Conservation (phyloP, 2,113 vertebrate species). For the Macrotis lagotis region DNA sequence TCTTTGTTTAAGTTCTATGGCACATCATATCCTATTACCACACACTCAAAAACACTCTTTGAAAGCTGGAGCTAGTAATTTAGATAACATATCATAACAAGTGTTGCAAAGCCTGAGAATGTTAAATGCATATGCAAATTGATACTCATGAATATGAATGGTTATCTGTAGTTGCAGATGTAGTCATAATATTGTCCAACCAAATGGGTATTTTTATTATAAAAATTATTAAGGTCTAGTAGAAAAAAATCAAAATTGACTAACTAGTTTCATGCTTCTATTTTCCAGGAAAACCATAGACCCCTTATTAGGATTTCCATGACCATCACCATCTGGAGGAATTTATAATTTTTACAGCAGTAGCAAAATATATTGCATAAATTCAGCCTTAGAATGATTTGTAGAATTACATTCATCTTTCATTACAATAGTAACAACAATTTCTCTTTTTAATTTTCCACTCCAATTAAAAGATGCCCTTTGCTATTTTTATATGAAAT, state of each 20-base stretch:
- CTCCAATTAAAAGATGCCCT: not conserved
- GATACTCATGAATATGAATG: slow-evolving; percentile 64
- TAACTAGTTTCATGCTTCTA: slow-evolving; percentile 25
- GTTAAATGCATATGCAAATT: slow-evolving; percentile 71
- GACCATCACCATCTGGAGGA: not conserved
- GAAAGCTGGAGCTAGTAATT: slow-evolving; percentile 66
- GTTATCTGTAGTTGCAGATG: slow-evolving; percentile 55
- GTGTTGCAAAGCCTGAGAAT: slow-evolving; percentile 56
- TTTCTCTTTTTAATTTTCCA: not conserved
- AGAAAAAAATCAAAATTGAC: slow-evolving; percentile 40
- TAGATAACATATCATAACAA: slow-evolving; percentile 66
- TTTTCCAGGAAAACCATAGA: not conserved
- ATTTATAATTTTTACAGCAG: not conserved
- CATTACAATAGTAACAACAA: not conserved
- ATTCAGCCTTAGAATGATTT: not conserved
- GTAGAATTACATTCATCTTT: not conserved
- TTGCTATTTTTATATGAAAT: not conserved
- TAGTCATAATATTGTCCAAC: slow-evolving; percentile 60
- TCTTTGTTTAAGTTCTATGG: slow-evolving; percentile 56
- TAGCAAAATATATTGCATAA: not conserved
- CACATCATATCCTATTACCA: slow-evolving; percentile 61
- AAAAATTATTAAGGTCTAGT: slow-evolving; percentile 37
- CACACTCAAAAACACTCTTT: slow-evolving; percentile 57
- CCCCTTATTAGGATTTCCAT: not conserved
- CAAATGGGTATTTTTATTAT: slow-evolving; percentile 54